phyloP scores from a whole-genome alignment of 2,113 vertebrate genomes.

The Sinocyclocheilus anophthalmus region DNA sequence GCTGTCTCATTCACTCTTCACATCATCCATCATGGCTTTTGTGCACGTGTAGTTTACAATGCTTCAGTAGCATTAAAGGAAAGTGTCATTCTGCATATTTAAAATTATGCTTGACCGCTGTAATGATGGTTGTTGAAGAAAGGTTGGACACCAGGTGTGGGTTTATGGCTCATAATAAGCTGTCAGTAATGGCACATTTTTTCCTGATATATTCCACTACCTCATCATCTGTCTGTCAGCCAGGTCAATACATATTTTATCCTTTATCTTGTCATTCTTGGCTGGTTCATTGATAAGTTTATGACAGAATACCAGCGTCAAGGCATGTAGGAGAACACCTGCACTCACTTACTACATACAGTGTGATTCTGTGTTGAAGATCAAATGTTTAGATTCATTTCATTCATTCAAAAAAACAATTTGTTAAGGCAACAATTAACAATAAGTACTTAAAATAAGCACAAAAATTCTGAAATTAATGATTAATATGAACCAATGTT shows the following conservation, averaged over 20 bases:
- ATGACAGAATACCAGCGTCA: not conserved
- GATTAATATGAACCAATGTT: not conserved
- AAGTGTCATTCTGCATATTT: not conserved
- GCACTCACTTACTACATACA: not conserved
- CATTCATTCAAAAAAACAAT: too few relatives aligned
- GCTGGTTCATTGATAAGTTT: not conserved
- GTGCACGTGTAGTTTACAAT: not conserved
- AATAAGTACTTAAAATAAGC: not conserved
- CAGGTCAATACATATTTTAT: constrained; percentile 14
- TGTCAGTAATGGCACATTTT: constrained; percentile 10
- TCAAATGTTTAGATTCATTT: not conserved
- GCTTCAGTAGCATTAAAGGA: not conserved
- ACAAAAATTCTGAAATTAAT: not conserved
- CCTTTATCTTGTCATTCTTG: constrained; percentile 5
- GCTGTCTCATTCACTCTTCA: constrained; percentile 15
- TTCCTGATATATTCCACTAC: constrained; percentile 17
- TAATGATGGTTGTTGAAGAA: not conserved
- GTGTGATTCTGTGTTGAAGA: not conserved
- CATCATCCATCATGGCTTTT: constrained; percentile 43
- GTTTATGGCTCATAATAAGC: constrained; percentile 3
- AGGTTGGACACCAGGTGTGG: not conserved
- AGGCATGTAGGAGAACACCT: not conserved
- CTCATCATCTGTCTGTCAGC: not conserved
- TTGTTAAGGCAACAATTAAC: not conserved
- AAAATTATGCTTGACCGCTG: not conserved